phyloP scores from a whole-genome alignment of 1,140 invertebrate genomes.

The Tenebrio molitor region DNA sequence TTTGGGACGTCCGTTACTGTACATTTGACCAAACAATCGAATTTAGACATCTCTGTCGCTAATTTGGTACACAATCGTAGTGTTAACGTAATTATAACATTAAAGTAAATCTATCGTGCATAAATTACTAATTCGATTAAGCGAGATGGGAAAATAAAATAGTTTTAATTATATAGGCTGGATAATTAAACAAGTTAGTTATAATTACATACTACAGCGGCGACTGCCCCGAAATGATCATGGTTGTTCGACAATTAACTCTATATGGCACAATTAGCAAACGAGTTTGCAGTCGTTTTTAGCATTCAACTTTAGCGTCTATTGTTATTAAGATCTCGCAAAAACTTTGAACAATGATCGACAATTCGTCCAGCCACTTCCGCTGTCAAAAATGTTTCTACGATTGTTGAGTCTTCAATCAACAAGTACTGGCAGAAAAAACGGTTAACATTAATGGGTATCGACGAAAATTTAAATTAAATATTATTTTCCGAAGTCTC shows the following conservation, averaged over 20 bases:
- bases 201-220: conserved; percentile 43
- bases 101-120: conserved; percentile 15
- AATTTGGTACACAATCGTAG: too few species aligned
- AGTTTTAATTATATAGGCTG: conserved; percentile 45
- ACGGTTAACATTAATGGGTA: conserved; percentile 42
- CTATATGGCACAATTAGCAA: conserved; percentile 24
- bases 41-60: conserved; percentile 1
- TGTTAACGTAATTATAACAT: conserved; percentile 23
- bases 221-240: conserved; percentile 42
- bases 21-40: conserved; percentile 8
- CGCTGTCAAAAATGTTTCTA: too few species aligned
- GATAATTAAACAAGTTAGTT: conserved; percentile 47
- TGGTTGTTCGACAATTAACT: conserved; percentile 40
- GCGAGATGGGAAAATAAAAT: conserved; percentile 46
- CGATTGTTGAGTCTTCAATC: conserved; percentile 11
- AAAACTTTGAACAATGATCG: neutral
- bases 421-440: conserved; percentile 29
- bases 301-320: neutral
- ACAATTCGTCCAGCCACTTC: neutral
- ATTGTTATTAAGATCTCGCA: neutral
- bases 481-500: conserved; percentile 33
- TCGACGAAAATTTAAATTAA: conserved; percentile 42
- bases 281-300: conserved; percentile 16
- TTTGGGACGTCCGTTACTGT: neutral
- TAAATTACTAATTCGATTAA: conserved; percentile 48